Conservation (phyloP, 2,888 invertebrate species). For the Hesperia comma region DNA sequence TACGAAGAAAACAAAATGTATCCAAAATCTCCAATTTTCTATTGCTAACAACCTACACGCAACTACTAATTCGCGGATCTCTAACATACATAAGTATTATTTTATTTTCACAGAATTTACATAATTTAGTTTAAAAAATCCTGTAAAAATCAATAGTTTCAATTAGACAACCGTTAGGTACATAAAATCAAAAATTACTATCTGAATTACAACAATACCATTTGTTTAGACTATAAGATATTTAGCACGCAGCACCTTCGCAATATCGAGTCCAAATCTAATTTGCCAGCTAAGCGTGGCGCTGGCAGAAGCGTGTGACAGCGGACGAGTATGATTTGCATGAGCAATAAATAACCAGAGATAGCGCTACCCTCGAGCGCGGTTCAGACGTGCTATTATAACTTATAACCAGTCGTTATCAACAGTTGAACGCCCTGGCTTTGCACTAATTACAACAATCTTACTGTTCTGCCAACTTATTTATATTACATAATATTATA, state of each 20-base stretch:
- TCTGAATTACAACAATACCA: no score
- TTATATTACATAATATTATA: no score
- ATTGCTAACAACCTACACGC: no score
- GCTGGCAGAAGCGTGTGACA: slow-evolving; percentile 48
- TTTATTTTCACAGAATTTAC: no score
- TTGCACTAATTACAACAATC: slow-evolving; percentile 61
- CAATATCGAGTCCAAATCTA: not conserved
- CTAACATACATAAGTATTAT: no score
- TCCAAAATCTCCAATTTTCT: no score
- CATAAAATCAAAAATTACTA: no score
- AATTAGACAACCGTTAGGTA: no score
- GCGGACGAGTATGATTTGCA: slow-evolving; percentile 64
- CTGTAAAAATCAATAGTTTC: no score
- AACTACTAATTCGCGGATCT: no score
- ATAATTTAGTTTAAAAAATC: no score
- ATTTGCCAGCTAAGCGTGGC: not conserved
- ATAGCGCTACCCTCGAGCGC: slow-evolving; percentile 61
- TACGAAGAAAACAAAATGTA: no score
- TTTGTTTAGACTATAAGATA: not conserved
- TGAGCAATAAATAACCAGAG: slow-evolving; percentile 73
- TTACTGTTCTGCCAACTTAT: slow-evolving; percentile 14
- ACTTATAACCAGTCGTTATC: slow-evolving; percentile 63
- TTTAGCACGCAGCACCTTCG: slow-evolving; percentile 10
- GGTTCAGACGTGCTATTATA: slow-evolving; percentile 57
- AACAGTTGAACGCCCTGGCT: slow-evolving; percentile 77